Evolutionary conservation across 2,797 vertebrate genomes (phyloP).

Genomic region (Paguma larvata): DNA sequence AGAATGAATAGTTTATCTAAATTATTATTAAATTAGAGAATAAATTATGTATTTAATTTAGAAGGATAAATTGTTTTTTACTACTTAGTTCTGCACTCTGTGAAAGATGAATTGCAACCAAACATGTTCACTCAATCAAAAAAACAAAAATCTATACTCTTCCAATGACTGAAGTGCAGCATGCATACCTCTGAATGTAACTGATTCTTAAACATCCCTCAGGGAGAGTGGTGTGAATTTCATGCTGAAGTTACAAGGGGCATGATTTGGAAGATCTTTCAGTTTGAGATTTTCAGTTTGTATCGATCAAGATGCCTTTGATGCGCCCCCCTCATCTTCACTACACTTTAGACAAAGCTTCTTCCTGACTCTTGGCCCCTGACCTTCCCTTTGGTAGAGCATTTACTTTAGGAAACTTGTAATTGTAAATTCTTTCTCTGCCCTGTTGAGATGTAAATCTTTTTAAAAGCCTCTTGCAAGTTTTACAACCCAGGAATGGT

Average conservation of each 20-base stretch:
- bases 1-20: background rate
- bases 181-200: background rate
- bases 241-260: background rate
- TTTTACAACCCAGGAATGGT: constrained; percentile 5
- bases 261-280: constrained; percentile 23
- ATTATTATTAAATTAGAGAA: background rate
- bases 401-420: constrained; percentile 31
- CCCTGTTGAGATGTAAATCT: constrained; percentile 53
- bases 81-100: background rate
- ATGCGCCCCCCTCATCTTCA: background rate
- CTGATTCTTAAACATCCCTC: background rate
- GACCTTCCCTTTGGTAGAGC: constrained; percentile 37
- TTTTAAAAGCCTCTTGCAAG: constrained; percentile 38
- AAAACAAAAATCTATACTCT: background rate
- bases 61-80: background rate
- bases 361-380: background rate
- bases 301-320: constrained; percentile 56
- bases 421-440: constrained; percentile 53
- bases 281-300: constrained; percentile 28
- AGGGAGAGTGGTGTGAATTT: background rate
- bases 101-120: background rate
- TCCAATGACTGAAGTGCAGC: constrained; percentile 16
- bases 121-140: background rate
- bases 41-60: background rate
- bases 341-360: background rate